Evolutionary conservation across 2,797 vertebrate genomes (phyloP).

Genomic region (Geotrypetes seraphini): DNA sequence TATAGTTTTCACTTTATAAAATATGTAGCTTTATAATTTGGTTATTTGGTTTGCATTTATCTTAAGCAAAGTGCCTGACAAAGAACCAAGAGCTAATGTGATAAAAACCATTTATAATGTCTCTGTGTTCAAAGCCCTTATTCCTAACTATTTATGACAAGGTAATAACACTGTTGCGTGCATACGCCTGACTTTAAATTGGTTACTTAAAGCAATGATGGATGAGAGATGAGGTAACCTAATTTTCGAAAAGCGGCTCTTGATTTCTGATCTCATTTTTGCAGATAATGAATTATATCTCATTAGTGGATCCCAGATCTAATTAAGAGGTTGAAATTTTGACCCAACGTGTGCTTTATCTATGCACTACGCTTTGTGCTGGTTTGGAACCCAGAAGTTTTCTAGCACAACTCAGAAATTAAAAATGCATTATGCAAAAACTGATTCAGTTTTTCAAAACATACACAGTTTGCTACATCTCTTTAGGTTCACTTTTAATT

Average conservation of each 20-base stretch:
- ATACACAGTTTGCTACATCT: too few species aligned
- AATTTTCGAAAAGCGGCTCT: conserved; percentile 85
- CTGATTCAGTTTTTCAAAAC: conserved; percentile 34
- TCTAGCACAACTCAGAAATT: conserved; percentile 2
- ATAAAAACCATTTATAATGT: conserved; percentile 93
- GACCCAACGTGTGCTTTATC: conserved; percentile 53
- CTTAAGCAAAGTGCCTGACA: conserved; percentile 96
- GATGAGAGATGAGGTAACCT: conserved; percentile 87
- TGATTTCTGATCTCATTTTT: conserved; percentile 90
- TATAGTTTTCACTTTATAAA: too few species aligned
- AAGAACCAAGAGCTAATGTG: conserved; percentile 88
- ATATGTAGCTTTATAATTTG: conserved; percentile 68
- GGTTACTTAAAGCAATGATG: conserved; percentile 98
- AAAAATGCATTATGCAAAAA: conserved; percentile 9
- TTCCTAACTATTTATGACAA: conserved; percentile 98
- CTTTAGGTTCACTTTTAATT: conserved; percentile 25
- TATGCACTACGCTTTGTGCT: conserved; percentile 19
- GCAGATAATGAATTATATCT: conserved; percentile 98
- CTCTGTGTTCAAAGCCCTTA: conserved; percentile 74
- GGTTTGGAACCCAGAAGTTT: conserved; percentile 17
- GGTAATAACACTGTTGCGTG: conserved; percentile 90
- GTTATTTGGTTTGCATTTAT: conserved; percentile 87
- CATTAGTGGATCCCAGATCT: conserved; percentile 92
- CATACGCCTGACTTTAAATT: conserved; percentile 93
- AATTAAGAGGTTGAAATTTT: conserved; percentile 86